These are phyloP conservation scores for Plectropomus leopardus DNA, from an alignment of 2,113 vertebrate genomes.

Conservation along the genomic window DNA sequence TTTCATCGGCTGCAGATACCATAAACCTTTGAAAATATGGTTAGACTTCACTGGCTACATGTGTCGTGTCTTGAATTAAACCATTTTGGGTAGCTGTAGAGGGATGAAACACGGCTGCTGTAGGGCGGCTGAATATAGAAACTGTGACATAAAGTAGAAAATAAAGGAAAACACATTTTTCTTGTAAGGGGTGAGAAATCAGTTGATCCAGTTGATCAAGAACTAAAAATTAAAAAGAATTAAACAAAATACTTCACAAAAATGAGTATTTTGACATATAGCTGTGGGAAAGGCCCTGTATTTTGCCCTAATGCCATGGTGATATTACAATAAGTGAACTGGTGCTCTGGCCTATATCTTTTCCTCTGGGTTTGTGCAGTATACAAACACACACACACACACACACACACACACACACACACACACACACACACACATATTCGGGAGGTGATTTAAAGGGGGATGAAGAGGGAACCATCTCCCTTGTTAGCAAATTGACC, in stretches of 20 bases:
- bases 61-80: background rate
- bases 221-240: background rate
- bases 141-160: background rate
- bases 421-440: background rate
- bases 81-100: background rate
- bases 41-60: background rate
- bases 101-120: conserved; percentile 6
- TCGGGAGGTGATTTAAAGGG: no score
- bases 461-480: no score
- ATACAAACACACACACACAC: background rate
- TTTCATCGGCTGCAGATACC: conserved; percentile 17
- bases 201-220: background rate
- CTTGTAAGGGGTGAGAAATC: background rate
- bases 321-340: background rate
- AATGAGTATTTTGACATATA: no score
- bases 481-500: no score
- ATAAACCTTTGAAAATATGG: conserved; percentile 4
- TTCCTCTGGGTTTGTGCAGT: no score
- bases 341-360: background rate
- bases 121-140: background rate
- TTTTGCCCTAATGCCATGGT: no score
- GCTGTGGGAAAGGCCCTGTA: no score
- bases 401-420: background rate
- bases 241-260: background rate
- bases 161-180: background rate